Base-by-base conservation (phyloP, 1,140 invertebrate genomes). In the Trissolcus basalis region DNA sequence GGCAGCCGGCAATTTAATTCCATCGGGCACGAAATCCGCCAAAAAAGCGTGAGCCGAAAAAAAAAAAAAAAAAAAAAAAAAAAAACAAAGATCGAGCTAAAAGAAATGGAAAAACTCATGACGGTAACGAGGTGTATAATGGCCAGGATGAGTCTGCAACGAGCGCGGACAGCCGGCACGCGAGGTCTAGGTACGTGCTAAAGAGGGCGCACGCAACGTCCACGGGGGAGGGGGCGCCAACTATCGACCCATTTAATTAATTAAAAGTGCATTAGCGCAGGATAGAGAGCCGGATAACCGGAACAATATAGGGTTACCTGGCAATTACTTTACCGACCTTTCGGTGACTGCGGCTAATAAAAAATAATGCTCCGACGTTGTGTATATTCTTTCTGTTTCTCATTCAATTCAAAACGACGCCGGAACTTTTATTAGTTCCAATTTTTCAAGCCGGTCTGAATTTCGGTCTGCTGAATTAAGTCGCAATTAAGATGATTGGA, bases 191-290 rank as follows among this genome's bases (percentile, higher is more conserved):
- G 71, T 61, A 70, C 61, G 65, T 44, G 78, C 75, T 60, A 69
- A 77, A 74, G 67, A 70, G 72, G 61, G 69, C 75, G 68, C 55
- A 78, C 58, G 58, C 73, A 76, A 69, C 49, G 60, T 16, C 41
- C 47, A 56, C 32, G 35, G 73, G 70, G 72, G 70, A 60, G 72
- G 64, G 59, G 72, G 73, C 36, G 56, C 63, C 63, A 70, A 72
- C 81, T 80, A 85, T 86, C 81, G 82, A 80, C 79, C 83, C 86
- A 86, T 89, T 87, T 89, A 89, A 88, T 89, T 89, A 89, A 89
- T 89, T 89, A 88, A 88, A 88, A 88, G 84, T 88, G 86, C 86
- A 88, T 88, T 88, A 87, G 84, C 83, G 78, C 59, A 49, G 67
- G 65, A 54, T 70, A 61, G 67, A 70, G 54, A 64, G 59, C 59